Base-by-base conservation (phyloP, 2,888 invertebrate species). In the Chrysodeixis includens region DNA sequence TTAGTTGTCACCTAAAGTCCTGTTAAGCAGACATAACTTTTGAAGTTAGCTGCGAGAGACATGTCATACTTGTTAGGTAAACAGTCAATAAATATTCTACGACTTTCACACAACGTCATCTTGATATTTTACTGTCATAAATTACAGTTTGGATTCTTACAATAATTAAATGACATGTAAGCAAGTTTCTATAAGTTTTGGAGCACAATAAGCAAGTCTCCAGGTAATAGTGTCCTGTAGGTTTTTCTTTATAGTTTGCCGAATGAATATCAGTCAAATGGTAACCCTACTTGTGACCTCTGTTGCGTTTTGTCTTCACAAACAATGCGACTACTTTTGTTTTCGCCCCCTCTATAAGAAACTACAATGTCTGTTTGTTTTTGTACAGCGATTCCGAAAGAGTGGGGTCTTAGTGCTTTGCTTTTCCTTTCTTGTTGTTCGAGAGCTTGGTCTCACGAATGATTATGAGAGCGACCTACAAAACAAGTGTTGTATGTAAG, bases 241-340 rank as follows among this genome's bases (percentile, higher is more conserved):
- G 10, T 32, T 32, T 40, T 1, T 40, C 40, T 1, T 5, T 5
- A 14, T n/a, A 18, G 20, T 49, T 18, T 3, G 5, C 6, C n/a
- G 40, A 9, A 9, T 49, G n/a, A 49, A 49, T 49, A 10, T 10
- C 18, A 18, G 18, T 20, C 18, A 20, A n/a, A n/a, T 20, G 20
- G 46, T 49, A 18, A 49, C 46, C 46, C 20, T 49, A 49, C 46
- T 62, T 66, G 69, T 68, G 69, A 73, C 69, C 74, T 75, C 71
- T 71, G 53, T 66, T 62, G 65, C 74, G 72, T 79, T 78, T 79
- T 79, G 74, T 78, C 66, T 71, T 60, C 16, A 59, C 66, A 75
- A 79, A 82, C 81, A 82, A 82, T 75, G 71, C 74, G 66, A 69
- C 71, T 70, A 62, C 79, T 79, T 73, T 76, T 76, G 77, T 78